These are phyloP conservation scores for Eudemis profundana DNA, from an alignment of 2,888 invertebrate genomes.

Conservation along the genomic window DNA sequence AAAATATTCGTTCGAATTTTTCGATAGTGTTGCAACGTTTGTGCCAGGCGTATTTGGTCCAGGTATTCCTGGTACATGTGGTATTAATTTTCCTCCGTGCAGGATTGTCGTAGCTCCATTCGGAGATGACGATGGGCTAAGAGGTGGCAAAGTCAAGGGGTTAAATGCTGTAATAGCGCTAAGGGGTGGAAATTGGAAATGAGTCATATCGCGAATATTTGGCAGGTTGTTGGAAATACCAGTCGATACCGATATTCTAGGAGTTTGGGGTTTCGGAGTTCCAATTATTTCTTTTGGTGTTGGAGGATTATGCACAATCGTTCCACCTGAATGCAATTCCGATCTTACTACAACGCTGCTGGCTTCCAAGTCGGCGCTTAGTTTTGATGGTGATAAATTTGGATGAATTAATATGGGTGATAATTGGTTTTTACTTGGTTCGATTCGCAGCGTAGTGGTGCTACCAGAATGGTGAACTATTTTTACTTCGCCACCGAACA, in stretches of 20 bases:
- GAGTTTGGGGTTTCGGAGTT: constrained; percentile 79
- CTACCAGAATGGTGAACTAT: constrained; percentile 89
- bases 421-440: constrained; percentile 85
- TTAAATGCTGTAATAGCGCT: constrained; percentile 89
- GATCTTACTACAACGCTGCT: constrained; percentile 92
- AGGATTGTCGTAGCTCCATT: constrained; percentile 87
- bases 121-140: constrained; percentile 77
- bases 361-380: constrained; percentile 79
- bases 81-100: constrained; percentile 90
- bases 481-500: constrained; percentile 92
- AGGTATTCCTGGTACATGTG: constrained; percentile 95
- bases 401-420: constrained; percentile 85
- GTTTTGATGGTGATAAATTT: constrained; percentile 78
- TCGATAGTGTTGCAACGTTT: constrained; percentile 61
- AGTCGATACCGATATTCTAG: constrained; percentile 85
- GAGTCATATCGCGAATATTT: constrained; percentile 78
- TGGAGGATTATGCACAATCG: constrained; percentile 88
- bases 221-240: constrained; percentile 83
- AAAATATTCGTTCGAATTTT: constrained; percentile 59
- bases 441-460: constrained; percentile 89
- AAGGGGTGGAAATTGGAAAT: constrained; percentile 88
- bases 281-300: constrained; percentile 77
- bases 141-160: constrained; percentile 87
- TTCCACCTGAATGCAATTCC: constrained; percentile 93
- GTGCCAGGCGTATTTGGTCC: constrained; percentile 89